A percentile compares a stretch with the other conserved stretches of the same genome.
Evolutionary conservation across 2,797 vertebrate genomes (phyloP).

Genomic region (Amazonetta brasiliensis): DNA sequence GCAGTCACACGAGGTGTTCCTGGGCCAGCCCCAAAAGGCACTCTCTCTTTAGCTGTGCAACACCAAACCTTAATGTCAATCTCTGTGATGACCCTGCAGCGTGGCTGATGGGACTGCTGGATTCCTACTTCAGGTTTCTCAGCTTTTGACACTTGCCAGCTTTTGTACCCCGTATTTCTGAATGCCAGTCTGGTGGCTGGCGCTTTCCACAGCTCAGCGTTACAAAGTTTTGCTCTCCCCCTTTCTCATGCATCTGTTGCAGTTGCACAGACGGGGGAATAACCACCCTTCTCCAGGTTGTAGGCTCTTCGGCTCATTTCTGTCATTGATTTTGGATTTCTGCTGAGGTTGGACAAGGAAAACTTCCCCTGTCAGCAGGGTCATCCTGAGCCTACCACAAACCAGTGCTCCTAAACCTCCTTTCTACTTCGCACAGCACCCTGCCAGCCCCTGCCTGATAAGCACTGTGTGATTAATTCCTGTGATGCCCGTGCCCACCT

Average conservation of each 20-base stretch:
- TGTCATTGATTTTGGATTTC: conserved; percentile 2
- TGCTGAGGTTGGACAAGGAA: background rate
- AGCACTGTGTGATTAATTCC: background rate
- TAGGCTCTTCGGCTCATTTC: background rate
- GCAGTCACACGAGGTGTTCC: background rate
- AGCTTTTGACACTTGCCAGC: background rate
- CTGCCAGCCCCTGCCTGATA: background rate
- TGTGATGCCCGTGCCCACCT: background rate
- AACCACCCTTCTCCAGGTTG: background rate
- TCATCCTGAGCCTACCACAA: background rate
- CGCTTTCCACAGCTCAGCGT: background rate
- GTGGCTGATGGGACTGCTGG: background rate
- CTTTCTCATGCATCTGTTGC: background rate
- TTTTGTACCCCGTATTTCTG: background rate
- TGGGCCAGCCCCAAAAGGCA: background rate
- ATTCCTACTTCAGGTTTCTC: background rate
- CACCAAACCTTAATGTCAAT: background rate
- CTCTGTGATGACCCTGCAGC: background rate
- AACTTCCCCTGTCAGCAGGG: background rate
- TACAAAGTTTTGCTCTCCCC: background rate
- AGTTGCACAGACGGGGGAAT: background rate
- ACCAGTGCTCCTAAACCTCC: background rate
- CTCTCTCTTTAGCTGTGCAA: background rate
- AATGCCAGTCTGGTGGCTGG: background rate
- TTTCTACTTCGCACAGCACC: accelerated